phyloP scores from a whole-genome alignment of 2,797 vertebrate genomes.

The Gallinago stenura region DNA sequence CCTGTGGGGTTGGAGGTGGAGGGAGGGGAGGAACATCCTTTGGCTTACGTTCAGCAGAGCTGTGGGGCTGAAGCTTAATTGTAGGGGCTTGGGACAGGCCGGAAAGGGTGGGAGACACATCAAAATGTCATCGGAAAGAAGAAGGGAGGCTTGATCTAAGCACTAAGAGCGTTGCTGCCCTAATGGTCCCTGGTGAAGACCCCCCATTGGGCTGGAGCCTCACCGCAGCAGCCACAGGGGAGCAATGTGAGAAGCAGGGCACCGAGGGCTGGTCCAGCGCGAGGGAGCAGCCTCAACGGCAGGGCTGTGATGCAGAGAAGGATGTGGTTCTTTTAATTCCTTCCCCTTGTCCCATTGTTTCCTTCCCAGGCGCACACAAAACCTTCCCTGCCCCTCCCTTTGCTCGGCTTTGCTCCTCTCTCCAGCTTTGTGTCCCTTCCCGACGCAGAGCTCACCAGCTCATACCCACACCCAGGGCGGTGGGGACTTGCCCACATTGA shows the following conservation, averaged over 20 bases:
- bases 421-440: slow-evolving; percentile 6
- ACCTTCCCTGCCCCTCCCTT: background rate
- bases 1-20: background rate
- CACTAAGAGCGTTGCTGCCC: background rate
- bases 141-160: background rate
- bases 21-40: background rate
- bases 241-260: background rate
- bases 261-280: background rate
- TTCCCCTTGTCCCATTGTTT: slow-evolving; percentile 46
- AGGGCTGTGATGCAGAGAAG: slow-evolving; percentile 22
- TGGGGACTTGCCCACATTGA: background rate
- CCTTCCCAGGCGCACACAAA: background rate
- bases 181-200: background rate
- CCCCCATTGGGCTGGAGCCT: background rate
- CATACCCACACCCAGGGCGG: background rate
- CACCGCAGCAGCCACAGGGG: background rate
- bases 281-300: background rate
- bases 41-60: background rate
- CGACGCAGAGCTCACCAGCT: background rate
- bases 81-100: background rate
- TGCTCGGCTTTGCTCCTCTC: slow-evolving; percentile 6
- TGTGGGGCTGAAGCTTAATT: background rate
- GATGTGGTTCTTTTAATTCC: slow-evolving; percentile 58
- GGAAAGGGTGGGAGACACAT: background rate
- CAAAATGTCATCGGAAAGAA: background rate